These are phyloP conservation scores for Phocides pigmalion DNA, from an alignment of 1,140 invertebrate genomes.

Conservation along the genomic window DNA sequence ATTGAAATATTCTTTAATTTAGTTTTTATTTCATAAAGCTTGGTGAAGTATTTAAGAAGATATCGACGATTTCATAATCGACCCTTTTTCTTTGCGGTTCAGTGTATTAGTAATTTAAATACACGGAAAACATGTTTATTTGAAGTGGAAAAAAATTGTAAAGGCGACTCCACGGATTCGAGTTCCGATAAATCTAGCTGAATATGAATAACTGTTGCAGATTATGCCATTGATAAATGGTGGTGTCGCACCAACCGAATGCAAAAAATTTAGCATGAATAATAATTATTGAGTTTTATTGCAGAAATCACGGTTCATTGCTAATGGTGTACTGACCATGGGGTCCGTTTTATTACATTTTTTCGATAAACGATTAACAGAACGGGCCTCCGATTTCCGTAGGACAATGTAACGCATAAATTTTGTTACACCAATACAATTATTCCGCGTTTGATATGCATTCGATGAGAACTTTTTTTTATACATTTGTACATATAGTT, in stretches of 20 bases:
- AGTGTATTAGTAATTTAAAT: slow-evolving; percentile 15
- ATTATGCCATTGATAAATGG: slow-evolving; percentile 79
- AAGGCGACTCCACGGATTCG: slow-evolving; percentile 50
- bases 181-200: slow-evolving; percentile 50
- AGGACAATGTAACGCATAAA: slow-evolving; percentile 75
- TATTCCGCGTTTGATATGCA: slow-evolving; percentile 52
- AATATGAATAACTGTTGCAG: slow-evolving; percentile 74
- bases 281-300: slow-evolving; percentile 72
- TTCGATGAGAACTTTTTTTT: too few relatives aligned
- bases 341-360: slow-evolving; percentile 75
- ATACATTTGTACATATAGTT: too few relatives aligned
- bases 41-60: too few relatives aligned
- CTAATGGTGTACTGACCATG: slow-evolving; percentile 72
- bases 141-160: neutral
- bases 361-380: slow-evolving; percentile 73
- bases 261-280: slow-evolving; percentile 71
- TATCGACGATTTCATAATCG: too few relatives aligned
- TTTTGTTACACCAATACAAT: slow-evolving; percentile 67
- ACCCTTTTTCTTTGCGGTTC: slow-evolving; percentile 3
- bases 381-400: slow-evolving; percentile 72
- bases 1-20: too few relatives aligned
- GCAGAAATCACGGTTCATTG: slow-evolving; percentile 66
- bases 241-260: slow-evolving; percentile 57
- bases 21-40: too few relatives aligned
- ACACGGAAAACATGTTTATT: slow-evolving; percentile 4